A percentile compares a stretch with the other conserved stretches of the same genome.
These are phyloP conservation scores for Haplochromis burtoni DNA, from an alignment of 2,113 vertebrate species.

Conservation along the genomic window DNA sequence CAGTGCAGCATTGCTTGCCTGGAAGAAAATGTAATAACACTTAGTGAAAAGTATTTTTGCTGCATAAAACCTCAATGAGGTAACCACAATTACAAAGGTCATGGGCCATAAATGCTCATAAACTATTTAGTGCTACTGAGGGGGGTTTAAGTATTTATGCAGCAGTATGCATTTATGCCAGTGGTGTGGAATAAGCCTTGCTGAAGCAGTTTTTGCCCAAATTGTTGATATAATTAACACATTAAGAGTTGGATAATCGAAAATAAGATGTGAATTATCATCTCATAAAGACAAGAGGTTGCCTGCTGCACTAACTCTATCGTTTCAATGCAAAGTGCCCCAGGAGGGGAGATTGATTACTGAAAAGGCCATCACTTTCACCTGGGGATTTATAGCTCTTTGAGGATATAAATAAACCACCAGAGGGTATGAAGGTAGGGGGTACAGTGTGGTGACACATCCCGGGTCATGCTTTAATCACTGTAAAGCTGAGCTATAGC, in stretches of 20 bases:
- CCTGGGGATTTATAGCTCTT: slow-evolving; percentile 58
- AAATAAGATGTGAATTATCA: slow-evolving; percentile 17
- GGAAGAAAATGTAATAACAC: slow-evolving; percentile 21
- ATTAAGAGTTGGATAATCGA: neutral
- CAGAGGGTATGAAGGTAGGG: slow-evolving; percentile 30
- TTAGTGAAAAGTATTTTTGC: slow-evolving; percentile 20
- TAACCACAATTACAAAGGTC: slow-evolving; percentile 51
- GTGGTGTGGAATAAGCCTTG: neutral
- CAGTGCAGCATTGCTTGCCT: slow-evolving; percentile 11
- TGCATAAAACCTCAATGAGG: slow-evolving; percentile 21
- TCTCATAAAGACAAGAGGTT: neutral
- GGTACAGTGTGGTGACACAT: slow-evolving; percentile 40
- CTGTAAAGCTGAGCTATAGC: slow-evolving; percentile 25
- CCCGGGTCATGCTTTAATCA: slow-evolving; percentile 57
- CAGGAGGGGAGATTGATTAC: slow-evolving; percentile 53
- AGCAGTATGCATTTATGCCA: neutral
- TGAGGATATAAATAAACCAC: slow-evolving; percentile 63
- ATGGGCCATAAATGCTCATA: slow-evolving; percentile 38
- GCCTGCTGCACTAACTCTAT: neutral
- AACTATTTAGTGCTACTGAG: slow-evolving; percentile 31
- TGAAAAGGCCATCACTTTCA: slow-evolving; percentile 67
- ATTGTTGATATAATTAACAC: neutral
- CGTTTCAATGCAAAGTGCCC: slow-evolving; percentile 17
- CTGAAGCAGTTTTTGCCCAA: neutral
- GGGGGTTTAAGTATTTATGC: neutral